Conservation (phyloP, 2,888 invertebrate species). For the Buathra laborator region DNA sequence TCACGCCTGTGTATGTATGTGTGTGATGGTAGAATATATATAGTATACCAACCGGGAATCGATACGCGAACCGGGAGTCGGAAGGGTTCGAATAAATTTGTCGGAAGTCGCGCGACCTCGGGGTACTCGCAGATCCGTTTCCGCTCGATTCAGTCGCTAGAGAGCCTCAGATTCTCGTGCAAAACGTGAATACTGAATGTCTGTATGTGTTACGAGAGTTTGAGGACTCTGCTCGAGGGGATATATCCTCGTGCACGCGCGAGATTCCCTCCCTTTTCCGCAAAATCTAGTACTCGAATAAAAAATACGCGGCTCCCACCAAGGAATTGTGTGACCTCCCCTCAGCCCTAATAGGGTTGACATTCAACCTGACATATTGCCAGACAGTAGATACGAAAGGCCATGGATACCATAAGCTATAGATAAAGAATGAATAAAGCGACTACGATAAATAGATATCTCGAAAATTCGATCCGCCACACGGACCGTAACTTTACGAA, state of each 20-base stretch:
- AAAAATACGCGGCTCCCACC: constrained; percentile 13
- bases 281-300: constrained; percentile 27
- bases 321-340: neutral
- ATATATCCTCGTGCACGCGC: constrained; percentile 11
- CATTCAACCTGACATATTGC: neutral
- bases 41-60: constrained; percentile 74
- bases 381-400: neutral
- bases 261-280: neutral
- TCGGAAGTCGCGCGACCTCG: constrained; percentile 77
- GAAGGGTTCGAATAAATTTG: constrained; percentile 81
- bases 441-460: too few relatives aligned
- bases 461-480: too few relatives aligned
- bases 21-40: constrained; percentile 44
- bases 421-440: neutral
- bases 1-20: constrained; percentile 4
- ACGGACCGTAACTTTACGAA: too few relatives aligned
- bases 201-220: constrained; percentile 23
- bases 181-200: constrained; percentile 49
- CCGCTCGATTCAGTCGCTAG: constrained; percentile 71
- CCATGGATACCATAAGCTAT: neutral
- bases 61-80: constrained; percentile 75
- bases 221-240: constrained; percentile 14
- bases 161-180: constrained; percentile 49
- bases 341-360: neutral
- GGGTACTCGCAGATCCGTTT: constrained; percentile 70